phyloP scores from a whole-genome alignment of 2,888 invertebrate genomes.

The Aleiodes testaceus region DNA sequence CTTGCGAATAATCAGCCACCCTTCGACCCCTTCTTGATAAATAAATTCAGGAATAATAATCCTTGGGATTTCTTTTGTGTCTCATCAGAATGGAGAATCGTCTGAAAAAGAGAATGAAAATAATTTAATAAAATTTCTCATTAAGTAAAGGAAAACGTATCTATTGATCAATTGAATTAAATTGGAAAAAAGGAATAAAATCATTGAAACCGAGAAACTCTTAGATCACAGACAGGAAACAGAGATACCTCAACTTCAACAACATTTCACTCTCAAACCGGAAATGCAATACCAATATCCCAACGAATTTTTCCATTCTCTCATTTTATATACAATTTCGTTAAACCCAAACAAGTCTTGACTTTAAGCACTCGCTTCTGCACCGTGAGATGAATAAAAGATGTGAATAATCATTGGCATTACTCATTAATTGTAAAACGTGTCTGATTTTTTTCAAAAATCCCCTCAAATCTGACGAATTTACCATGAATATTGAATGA shows the following conservation, averaged over 20 bases:
- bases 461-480: too few species aligned
- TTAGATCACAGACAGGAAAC: constrained; percentile 64
- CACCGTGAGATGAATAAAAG: constrained; percentile 64
- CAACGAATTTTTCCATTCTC: constrained; percentile 21
- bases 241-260: constrained; percentile 58
- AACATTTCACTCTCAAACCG: constrained; percentile 58
- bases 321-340: constrained; percentile 46
- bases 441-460: constrained; percentile 37
- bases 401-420: constrained; percentile 52
- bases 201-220: constrained; percentile 13
- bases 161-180: not conserved
- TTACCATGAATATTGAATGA: too few species aligned
- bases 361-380: constrained; percentile 39
- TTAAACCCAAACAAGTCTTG: constrained; percentile 45
- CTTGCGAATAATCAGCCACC: constrained; percentile 43
- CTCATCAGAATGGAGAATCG: not conserved
- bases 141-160: not conserved
- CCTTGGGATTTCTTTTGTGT: not conserved
- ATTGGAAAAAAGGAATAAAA: not conserved
- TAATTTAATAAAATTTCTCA: not conserved
- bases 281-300: constrained; percentile 56
- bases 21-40: constrained; percentile 23
- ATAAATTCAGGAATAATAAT: constrained; percentile 11
- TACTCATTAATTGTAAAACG: constrained; percentile 48
- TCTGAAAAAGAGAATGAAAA: not conserved